Base-by-base conservation (phyloP, 2,888 invertebrate species). In the Perizoma affinitatum region DNA sequence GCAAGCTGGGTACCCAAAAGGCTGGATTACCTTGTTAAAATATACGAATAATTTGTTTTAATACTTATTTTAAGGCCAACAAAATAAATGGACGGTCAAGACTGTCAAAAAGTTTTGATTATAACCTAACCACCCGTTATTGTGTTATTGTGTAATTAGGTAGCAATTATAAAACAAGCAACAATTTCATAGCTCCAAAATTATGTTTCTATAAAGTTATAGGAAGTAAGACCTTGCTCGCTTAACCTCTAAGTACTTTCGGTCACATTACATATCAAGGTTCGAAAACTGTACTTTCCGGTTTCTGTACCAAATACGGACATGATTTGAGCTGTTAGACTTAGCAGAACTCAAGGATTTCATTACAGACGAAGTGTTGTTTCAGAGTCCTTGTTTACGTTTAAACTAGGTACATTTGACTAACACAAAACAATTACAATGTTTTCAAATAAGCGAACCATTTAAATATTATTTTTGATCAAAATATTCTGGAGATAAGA, bases 161-260 rank as follows among this genome's bases (percentile, higher is more conserved):
- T n/a, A n/a, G n/a, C n/a, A n/a, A n/a, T n/a, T n/a, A 7, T 48
- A 48, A 42, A 54, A 66, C 65, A 69, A 69, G 68, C 70, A 61
- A 69, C 68, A 63, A 64, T 69, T 69, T 69, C 72, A 68, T 68
- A 49, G 63, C 68, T 64, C 61, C 49, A 57, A 47, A 42, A 42
- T 10, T 7, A 5, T 4, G 40, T 40, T 40, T 40, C 7, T 47
- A 50, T 58, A 61, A 61, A 22, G 22, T 22, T 73, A 67, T 72
- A 79, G 76, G 75, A 76, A 78, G 71, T 66, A 35, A 35, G 70
- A 65, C 80, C 81, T 81, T 74, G 75, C 54, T 59, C 65, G 54
- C 58, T 57, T 72, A 73, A 76, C 79, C 77, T 76, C 70, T 62
- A 22, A 22, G 22, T 22, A 72, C 73, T 77, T 77, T 79, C 54